A percentile compares a stretch with the other conserved stretches of the same genome.
phyloP scores from a whole-genome alignment of 2,888 invertebrate genomes.

The Ctenicera cuprea region DNA sequence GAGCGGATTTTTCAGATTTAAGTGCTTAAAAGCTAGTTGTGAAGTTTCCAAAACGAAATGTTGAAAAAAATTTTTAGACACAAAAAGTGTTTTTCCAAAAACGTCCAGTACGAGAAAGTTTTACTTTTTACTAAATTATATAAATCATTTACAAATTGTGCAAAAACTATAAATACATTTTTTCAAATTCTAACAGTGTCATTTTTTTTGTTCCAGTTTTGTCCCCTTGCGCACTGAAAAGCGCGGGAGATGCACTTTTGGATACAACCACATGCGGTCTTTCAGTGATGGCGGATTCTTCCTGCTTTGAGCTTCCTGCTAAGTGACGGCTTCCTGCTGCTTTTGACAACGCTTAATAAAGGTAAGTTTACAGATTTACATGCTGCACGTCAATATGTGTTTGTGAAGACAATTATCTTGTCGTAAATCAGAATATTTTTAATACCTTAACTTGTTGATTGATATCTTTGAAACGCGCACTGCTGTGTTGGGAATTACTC shows the following conservation, averaged over 20 bases:
- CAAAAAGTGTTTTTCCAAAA: too few relatives aligned
- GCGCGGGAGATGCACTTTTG: not conserved
- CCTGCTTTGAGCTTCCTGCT: constrained; percentile 15
- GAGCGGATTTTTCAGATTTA: too few relatives aligned
- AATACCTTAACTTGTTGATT: not conserved
- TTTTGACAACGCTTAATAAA: not conserved
- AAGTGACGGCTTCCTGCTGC: constrained; percentile 5
- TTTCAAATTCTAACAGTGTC: too few relatives aligned
- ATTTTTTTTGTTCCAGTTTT: too few relatives aligned
- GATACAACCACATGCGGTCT: constrained; percentile 1
- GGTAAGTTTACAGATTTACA: not conserved
- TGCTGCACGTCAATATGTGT: not conserved
- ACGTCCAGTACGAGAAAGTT: too few relatives aligned
- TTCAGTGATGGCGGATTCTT: constrained; percentile 7
- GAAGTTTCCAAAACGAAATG: too few relatives aligned
- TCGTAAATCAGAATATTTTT: too few relatives aligned
- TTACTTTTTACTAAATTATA: too few relatives aligned
- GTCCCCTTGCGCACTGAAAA: not conserved
- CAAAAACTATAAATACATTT: too few relatives aligned
- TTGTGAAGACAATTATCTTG: not conserved
- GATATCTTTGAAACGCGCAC: not conserved
- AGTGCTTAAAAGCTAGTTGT: too few relatives aligned
- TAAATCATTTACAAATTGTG: too few relatives aligned
- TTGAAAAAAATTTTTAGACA: too few relatives aligned
- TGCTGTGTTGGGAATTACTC: not conserved